A percentile compares a stretch with the other conserved stretches of the same genome.
These are phyloP conservation scores for Pseudochirops cupreus DNA, from an alignment of 2,797 vertebrate genomes.

Conservation along the genomic window DNA sequence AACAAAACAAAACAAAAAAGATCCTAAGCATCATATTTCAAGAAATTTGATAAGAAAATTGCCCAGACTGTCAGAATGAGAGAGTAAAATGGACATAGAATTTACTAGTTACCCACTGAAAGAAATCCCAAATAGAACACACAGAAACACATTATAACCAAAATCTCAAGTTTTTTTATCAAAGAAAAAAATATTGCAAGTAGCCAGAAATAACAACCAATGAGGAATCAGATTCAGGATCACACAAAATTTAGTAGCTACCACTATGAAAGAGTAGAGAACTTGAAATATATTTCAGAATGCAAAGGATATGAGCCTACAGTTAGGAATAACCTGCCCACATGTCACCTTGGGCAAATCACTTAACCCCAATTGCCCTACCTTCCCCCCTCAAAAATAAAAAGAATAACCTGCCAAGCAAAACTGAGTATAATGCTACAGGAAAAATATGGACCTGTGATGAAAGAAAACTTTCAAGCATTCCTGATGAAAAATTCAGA, in stretches of 20 bases:
- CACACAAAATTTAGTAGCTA: not conserved
- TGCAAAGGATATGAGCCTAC: too few relatives aligned
- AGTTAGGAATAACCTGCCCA: too few relatives aligned
- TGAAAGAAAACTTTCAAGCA: too few relatives aligned
- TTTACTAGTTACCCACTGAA: not conserved
- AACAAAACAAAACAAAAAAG: not conserved
- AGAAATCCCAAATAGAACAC: not conserved
- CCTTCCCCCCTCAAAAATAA: too few relatives aligned
- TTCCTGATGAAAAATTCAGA: not conserved
- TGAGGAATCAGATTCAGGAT: not conserved
- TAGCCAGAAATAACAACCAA: not conserved
- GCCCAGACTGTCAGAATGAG: not conserved
- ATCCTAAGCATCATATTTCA: not conserved
- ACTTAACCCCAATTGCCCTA: too few relatives aligned
- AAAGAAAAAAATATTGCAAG: not conserved
- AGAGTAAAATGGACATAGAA: not conserved
- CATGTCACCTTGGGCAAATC: too few relatives aligned
- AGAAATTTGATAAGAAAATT: not conserved
- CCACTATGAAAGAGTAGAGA: too few relatives aligned
- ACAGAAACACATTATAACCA: not conserved
- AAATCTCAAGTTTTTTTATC: not conserved
- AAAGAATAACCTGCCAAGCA: too few relatives aligned
- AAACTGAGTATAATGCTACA: too few relatives aligned
- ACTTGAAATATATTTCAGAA: not conserved
- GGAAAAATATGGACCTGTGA: too few relatives aligned